phyloP scores from a whole-genome alignment of 2,888 invertebrate genomes.

The Leptopterna dolabrata region DNA sequence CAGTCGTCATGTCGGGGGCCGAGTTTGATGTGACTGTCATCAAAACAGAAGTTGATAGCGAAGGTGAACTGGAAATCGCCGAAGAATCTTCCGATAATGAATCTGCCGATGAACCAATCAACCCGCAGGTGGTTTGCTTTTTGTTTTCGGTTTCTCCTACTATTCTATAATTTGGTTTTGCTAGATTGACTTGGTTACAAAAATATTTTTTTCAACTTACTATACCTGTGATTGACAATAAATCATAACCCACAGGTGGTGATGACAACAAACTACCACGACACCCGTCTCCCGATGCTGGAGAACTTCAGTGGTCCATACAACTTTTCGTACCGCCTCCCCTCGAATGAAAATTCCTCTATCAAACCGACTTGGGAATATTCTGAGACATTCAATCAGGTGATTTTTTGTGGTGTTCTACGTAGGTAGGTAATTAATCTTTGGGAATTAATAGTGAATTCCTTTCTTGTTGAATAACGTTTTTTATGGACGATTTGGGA shows the following conservation, averaged over 20 bases:
- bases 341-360: not conserved
- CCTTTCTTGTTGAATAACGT: too few species aligned
- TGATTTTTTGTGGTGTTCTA: not conserved
- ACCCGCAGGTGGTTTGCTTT: not conserved
- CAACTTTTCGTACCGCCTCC: slow-evolving; percentile 24
- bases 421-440: too few species aligned
- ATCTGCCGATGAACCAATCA: not conserved
- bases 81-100: not conserved
- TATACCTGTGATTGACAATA: not conserved
- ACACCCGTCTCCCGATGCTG: slow-evolving; percentile 43
- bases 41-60: slow-evolving; percentile 21
- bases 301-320: slow-evolving; percentile 52
- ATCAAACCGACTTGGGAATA: slow-evolving; percentile 41
- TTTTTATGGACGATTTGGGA: too few species aligned
- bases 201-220: too few species aligned
- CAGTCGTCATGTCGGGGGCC: not conserved
- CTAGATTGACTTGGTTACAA: too few species aligned
- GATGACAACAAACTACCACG: slow-evolving; percentile 44
- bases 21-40: not conserved
- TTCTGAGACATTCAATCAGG: slow-evolving; percentile 23
- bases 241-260: not conserved
- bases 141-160: too few species aligned
- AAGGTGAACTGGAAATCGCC: not conserved
- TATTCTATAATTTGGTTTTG: too few species aligned
- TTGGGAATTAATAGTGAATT: too few species aligned